phyloP scores from a whole-genome alignment of 1,140 invertebrate species.

The Eubasilissa regina region DNA sequence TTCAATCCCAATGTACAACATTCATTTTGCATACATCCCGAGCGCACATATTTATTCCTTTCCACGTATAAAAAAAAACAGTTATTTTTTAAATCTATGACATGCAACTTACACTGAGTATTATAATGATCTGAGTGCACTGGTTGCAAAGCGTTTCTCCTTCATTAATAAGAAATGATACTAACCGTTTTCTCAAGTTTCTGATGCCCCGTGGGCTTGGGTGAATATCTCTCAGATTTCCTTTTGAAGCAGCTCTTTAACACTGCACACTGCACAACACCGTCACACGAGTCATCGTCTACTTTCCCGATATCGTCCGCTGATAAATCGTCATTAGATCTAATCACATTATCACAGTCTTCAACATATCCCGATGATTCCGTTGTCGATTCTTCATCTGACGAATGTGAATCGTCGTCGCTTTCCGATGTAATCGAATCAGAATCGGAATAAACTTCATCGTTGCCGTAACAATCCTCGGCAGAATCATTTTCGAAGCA shows the following conservation, averaged over 20 bases:
- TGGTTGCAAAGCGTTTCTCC: too few relatives aligned
- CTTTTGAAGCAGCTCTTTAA: conserved; percentile 28
- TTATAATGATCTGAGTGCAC: too few relatives aligned
- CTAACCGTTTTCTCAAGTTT: neutral
- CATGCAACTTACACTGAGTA: too few relatives aligned
- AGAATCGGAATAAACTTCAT: conserved; percentile 40
- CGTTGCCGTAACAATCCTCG: conserved; percentile 36
- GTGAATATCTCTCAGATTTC: conserved; percentile 12
- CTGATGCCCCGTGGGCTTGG: neutral
- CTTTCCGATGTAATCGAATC: conserved; percentile 7
- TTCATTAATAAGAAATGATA: neutral
- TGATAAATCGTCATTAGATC: neutral
- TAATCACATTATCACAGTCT: conserved; percentile 12
- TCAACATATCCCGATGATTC: conserved; percentile 32
- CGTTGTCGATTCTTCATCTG: conserved; percentile 20
- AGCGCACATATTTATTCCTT: too few relatives aligned
- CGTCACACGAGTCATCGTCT: conserved; percentile 18
- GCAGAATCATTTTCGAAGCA: conserved; percentile 45
- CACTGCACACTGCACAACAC: neutral
- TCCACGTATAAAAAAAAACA: too few relatives aligned
- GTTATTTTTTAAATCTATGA: too few relatives aligned
- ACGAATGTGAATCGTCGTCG: conserved; percentile 28
- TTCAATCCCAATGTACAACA: too few relatives aligned
- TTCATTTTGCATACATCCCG: too few relatives aligned
- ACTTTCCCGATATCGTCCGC: neutral